Evolutionary conservation across 2,888 invertebrate species (phyloP), one percentile per base, ranked within the genome.

Genomic region (Glomeris marginata): DNA sequence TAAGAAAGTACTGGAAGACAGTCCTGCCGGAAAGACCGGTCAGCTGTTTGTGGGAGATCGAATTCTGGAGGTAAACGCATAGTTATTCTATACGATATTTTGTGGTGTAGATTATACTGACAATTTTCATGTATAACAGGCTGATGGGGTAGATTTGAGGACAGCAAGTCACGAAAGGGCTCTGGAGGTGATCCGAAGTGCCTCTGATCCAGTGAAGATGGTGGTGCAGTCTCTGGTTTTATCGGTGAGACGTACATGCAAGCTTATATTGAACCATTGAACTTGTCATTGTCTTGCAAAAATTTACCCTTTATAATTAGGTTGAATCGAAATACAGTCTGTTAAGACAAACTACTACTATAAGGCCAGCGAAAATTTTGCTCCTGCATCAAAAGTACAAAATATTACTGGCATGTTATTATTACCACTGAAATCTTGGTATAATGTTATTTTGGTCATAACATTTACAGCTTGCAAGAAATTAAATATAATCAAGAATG

Each of bases 161-260:
- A 79, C 84, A 55, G 88, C 92, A 6, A 87, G 84, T 57, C 95
- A 97, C 63, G 94, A 94, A 63, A 75, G 81, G 58, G 95, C 95
- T 1, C 94, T 98, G 11, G 83, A 90, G 67, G 82, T 90, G 10
- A 97, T 98, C 63, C 81, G 88, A 65, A 82, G 84, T 48, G 84
- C 95, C 16, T 80, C 83, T 20, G 87, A 84, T 65, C 84, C 84
- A 47, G 90, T 98, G 55, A 77, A 77, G 34, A 84, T 98, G 62
- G 77, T 91, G 37, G 84, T 97, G 42, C 95, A 97, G 72, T 81
- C 80, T 51, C 69, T 84, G 56, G 71, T 77, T 56, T 77, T 81
- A 55, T 78, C 80, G 79, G 83, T 84, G 66, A 54, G 55, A 52
- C 2, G 44, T 45, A 18, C 15, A 6, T 41, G 33, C 8, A 28